Conservation (phyloP, 2,797 vertebrate genomes). For the Crocidura indochinensis region DNA sequence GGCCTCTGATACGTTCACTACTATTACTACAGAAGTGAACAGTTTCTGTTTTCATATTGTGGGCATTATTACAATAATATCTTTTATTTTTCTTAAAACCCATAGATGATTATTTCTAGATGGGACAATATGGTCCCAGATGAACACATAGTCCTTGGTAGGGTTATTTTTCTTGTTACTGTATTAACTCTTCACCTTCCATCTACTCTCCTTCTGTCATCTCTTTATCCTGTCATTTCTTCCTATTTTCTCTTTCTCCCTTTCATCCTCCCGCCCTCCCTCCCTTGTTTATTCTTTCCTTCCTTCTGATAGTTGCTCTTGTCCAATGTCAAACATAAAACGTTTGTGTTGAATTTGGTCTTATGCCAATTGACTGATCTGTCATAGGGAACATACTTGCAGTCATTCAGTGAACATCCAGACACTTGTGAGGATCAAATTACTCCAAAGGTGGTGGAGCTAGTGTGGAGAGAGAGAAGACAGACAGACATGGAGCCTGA, state of each 20-base stretch:
- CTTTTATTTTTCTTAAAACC: no score
- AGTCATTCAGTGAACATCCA: neutral
- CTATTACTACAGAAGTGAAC: neutral
- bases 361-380: neutral
- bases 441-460: neutral
- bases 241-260: no score
- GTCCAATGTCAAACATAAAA: slow-evolving; percentile 24
- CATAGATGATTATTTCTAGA: neutral
- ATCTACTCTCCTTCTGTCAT: neutral
- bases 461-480: neutral
- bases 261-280: no score
- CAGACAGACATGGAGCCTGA: rapidly evolving
- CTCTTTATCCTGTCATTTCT: no score
- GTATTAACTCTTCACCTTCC: neutral
- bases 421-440: neutral
- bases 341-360: neutral
- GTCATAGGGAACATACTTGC: neutral
- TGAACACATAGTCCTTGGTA: neutral
- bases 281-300: neutral
- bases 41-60: slow-evolving; percentile 14
- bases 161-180: neutral
- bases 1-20: neutral
- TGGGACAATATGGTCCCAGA: slow-evolving; percentile 19
- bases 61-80: no score
- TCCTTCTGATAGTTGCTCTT: slow-evolving; percentile 9